A percentile compares a stretch with the other conserved stretches of the same genome.
Conservation (phyloP, 2,797 vertebrate species). For the Acanthurus tractus region DNA sequence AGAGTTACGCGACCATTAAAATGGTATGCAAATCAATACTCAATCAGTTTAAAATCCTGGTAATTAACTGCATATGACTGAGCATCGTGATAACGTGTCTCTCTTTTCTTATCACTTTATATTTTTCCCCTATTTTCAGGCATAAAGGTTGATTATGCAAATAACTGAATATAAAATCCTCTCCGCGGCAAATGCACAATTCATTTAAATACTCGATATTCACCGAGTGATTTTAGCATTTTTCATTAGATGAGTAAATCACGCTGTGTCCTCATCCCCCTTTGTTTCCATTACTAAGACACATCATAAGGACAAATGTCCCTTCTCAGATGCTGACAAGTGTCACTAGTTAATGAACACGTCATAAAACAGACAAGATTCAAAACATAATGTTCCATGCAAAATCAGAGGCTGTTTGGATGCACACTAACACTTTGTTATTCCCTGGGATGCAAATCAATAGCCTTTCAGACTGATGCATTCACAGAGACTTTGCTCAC, state of each 20-base stretch:
- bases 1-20: background rate
- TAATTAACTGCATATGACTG: background rate
- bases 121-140: background rate
- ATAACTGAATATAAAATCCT: background rate
- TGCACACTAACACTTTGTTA: slow-evolving; percentile 24
- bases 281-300: no score
- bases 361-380: slow-evolving; percentile 17
- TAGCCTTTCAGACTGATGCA: slow-evolving; percentile 19
- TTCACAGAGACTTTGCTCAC: background rate
- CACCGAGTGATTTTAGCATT: slow-evolving; percentile 4
- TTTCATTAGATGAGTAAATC: slow-evolving; percentile 20
- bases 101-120: background rate
- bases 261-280: slow-evolving; percentile 8
- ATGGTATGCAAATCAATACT: background rate
- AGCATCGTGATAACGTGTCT: background rate
- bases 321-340: slow-evolving; percentile 29
- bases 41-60: background rate
- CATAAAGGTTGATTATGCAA: background rate
- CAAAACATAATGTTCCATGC: slow-evolving; percentile 60
- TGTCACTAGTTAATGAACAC: slow-evolving; percentile 60
- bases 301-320: slow-evolving; percentile 12
- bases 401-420: slow-evolving; percentile 36
- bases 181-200: background rate
- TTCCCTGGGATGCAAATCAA: background rate
- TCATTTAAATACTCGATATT: slow-evolving; percentile 7